Evolutionary conservation across 2,797 vertebrate genomes (phyloP), one percentile per base, ranked within the genome.

Genomic region (Morelia viridis): DNA sequence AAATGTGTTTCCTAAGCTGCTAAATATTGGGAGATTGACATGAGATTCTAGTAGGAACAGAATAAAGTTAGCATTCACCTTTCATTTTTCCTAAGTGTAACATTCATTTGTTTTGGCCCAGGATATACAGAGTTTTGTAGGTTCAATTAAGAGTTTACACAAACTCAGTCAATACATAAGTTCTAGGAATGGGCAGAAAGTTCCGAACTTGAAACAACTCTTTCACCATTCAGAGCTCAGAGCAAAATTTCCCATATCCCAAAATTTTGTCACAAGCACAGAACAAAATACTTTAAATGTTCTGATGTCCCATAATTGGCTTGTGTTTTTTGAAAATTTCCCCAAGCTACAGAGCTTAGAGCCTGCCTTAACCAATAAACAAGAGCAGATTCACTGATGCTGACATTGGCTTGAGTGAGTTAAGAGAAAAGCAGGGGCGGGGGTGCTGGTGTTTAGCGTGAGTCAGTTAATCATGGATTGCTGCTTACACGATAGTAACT

Each of bases 1-100:
- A 4, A 50, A 64, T 46, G 10, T 46, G 26, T 46, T 46, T 57
- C 64, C 35, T 65, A 68, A 85, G 50, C 7, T 35, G 65, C 8
- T 90, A 46, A 56, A 15, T 87, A 56, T 19, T 90, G 41, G 17
- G 65, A 80, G 35, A 28, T 41, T 5, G 4, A 24, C 41, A 90
- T 11, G 86, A 35, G 12, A 92, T 93, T 80, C 93, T 58, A 93
- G 91, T 26, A 19, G 92, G 58, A 24, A 28, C 86, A 85, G 19
- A 71, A 60, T 15, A 88, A 35, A n/a, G 17, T 53, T 26, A 68
- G 60, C 41, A 53, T 46, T 50, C 58, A 24, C 4, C 6, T n/a
- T 60, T n/a, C 13, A 64, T 31, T 85, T 85, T 56, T 11, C 58
- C 50, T 53, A 64, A 90, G n/a, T 65, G 65, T 60, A 19, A 17